Evolutionary conservation across 2,888 invertebrate genomes (phyloP).

Genomic region (Zhuqinia jingwanae): DNA sequence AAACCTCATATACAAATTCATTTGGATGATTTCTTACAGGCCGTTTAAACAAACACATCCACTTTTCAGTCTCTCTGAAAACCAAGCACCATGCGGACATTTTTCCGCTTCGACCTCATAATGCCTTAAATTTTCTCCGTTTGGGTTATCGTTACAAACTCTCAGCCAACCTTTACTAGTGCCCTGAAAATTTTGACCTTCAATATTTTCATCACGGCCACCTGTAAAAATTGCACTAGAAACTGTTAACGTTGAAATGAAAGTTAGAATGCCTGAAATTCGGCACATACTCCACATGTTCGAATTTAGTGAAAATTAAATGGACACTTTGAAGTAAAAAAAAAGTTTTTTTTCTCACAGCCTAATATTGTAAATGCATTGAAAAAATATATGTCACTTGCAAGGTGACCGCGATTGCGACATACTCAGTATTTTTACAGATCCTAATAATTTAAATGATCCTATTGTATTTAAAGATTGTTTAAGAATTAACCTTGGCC

Average conservation of each 20-base stretch:
- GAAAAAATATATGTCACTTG: too few species aligned
- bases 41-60: constrained; percentile 70
- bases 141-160: constrained; percentile 41
- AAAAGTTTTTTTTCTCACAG: too few species aligned
- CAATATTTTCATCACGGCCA: not conserved
- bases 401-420: too few species aligned
- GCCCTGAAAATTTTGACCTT: not conserved
- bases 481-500: not conserved
- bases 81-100: constrained; percentile 70
- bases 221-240: not conserved
- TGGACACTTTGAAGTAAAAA: too few species aligned
- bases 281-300: not conserved
- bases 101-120: constrained; percentile 62
- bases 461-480: not conserved
- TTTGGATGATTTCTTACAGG: too few species aligned
- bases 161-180: constrained; percentile 60
- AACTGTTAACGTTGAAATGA: not conserved
- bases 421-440: too few species aligned
- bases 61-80: constrained; percentile 32
- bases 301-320: not conserved
- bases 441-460: too few species aligned
- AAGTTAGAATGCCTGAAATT: not conserved
- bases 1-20: too few species aligned
- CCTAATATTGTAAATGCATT: too few species aligned
- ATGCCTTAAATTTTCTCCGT: not conserved